Percentiles rank a stretch among this genome's conserved stretches.
Conservation (phyloP, 2,113 vertebrate genomes). For the Poicephalus gulielmi region DNA sequence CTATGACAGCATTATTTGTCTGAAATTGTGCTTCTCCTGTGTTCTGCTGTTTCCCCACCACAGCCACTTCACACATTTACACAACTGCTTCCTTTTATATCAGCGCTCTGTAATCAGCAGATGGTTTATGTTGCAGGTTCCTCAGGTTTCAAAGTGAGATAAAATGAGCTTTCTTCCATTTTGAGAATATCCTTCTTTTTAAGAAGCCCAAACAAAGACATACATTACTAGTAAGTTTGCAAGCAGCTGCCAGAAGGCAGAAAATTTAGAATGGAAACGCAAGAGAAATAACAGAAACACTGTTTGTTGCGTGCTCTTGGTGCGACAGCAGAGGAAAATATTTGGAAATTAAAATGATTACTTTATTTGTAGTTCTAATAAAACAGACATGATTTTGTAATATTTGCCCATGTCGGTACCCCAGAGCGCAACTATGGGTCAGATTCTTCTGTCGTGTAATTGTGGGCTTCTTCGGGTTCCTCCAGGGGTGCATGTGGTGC, state of each 20-base stretch:
- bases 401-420: not conserved
- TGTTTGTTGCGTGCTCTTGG: slow-evolving; percentile 60
- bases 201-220: slow-evolving; percentile 68
- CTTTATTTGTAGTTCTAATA: slow-evolving; percentile 71
- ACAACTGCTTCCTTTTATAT: slow-evolving; percentile 44
- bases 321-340: slow-evolving; percentile 42
- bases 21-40: slow-evolving; percentile 14
- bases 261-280: slow-evolving; percentile 66
- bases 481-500: not conserved
- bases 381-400: slow-evolving; percentile 53
- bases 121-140: slow-evolving; percentile 74
- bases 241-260: slow-evolving; percentile 68
- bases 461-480: not conserved
- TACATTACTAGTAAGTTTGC: slow-evolving; percentile 59
- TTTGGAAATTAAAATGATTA: slow-evolving; percentile 62
- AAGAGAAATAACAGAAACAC: slow-evolving; percentile 61
- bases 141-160: slow-evolving; percentile 74
- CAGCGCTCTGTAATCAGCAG: slow-evolving; percentile 62
- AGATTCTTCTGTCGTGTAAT: not conserved
- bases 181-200: slow-evolving; percentile 68
- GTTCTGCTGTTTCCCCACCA: not conserved
- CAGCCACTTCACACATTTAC: slow-evolving; percentile 34
- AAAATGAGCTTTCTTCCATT: slow-evolving; percentile 74
- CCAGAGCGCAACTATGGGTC: slow-evolving; percentile 2
- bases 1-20: slow-evolving; percentile 18